Percentiles rank a stretch among this genome's conserved stretches.
Evolutionary conservation across 1,140 invertebrate species (phyloP).

Genomic region (Caenorhabditis tropicalis): DNA sequence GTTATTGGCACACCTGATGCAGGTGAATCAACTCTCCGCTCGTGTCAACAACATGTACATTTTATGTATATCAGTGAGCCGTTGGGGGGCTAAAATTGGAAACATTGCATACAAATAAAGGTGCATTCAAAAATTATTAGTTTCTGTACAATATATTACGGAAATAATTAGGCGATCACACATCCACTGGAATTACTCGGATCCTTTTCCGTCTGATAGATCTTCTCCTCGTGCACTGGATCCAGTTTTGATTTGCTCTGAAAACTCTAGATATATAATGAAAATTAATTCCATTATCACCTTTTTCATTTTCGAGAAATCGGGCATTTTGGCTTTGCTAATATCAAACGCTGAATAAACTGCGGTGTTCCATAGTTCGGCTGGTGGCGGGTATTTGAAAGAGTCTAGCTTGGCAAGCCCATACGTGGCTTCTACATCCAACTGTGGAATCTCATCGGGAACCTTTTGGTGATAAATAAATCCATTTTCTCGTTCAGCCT

Average conservation of each 20-base stretch:
- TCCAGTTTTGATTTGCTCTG: slow-evolving; percentile 76
- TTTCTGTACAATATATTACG: background rate
- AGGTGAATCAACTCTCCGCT: slow-evolving; percentile 12
- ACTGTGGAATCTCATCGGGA: slow-evolving; percentile 76
- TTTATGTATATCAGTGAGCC: slow-evolving; percentile 29
- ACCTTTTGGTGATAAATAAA: slow-evolving; percentile 81
- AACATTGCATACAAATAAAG: slow-evolving; percentile 9
- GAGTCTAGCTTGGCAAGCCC: slow-evolving; percentile 79
- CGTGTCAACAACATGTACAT: slow-evolving; percentile 43
- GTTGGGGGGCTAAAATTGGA: slow-evolving; percentile 30
- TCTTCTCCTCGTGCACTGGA: slow-evolving; percentile 78
- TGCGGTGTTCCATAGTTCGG: slow-evolving; percentile 76
- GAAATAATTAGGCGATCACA: slow-evolving; percentile 56
- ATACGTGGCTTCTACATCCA: slow-evolving; percentile 79
- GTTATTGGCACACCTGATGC: slow-evolving; percentile 5
- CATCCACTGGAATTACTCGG: slow-evolving; percentile 79
- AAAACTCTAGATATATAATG: too few species aligned
- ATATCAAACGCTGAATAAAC: slow-evolving; percentile 77
- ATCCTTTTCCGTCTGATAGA: slow-evolving; percentile 77
- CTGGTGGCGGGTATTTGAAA: slow-evolving; percentile 75
- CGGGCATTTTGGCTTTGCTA: slow-evolving; percentile 69
- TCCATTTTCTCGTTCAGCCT: slow-evolving; percentile 80
- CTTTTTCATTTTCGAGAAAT: slow-evolving; percentile 68
- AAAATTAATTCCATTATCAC: background rate
- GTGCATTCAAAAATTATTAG: slow-evolving; percentile 18